Conservation (phyloP, 2,888 invertebrate genomes). For the Lasiommata megera region DNA sequence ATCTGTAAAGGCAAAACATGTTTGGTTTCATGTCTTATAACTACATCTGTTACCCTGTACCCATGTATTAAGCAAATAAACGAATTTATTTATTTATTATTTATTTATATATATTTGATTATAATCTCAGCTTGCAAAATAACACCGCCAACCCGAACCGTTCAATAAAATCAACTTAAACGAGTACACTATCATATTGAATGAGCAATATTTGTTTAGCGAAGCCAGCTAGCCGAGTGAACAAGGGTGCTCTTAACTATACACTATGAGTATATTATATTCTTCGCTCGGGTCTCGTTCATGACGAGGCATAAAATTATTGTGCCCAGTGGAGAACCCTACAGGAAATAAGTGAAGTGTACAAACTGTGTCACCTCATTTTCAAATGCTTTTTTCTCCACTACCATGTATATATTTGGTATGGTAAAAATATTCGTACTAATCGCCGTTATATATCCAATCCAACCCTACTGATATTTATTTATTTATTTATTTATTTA, state of each 20-base stretch:
- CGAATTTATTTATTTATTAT: too few relatives aligned
- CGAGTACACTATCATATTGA: neutral
- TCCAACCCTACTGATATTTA: too few relatives aligned
- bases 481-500: too few relatives aligned
- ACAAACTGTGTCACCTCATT: constrained; percentile 7
- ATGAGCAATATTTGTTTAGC: neutral
- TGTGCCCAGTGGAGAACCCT: neutral
- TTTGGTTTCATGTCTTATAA: too few relatives aligned
- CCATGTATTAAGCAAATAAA: too few relatives aligned
- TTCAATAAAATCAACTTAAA: neutral
- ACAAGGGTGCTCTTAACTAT: neutral
- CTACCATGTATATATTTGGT: too few relatives aligned
- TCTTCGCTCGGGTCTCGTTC: neutral
- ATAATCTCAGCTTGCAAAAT: too few relatives aligned
- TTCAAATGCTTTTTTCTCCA: neutral
- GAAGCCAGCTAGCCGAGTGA: neutral
- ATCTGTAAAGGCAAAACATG: too few relatives aligned
- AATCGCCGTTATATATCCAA: too few relatives aligned
- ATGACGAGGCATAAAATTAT: constrained; percentile 8
- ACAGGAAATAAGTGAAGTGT: neutral
- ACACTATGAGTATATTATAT: neutral
- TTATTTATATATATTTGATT: too few relatives aligned
- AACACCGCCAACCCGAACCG: neutral
- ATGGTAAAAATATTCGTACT: too few relatives aligned
- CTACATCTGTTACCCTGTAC: too few relatives aligned